Evolutionary conservation across 2,113 vertebrate genomes (phyloP), one percentile per base, ranked within the genome.

Genomic region (Pitta sordida): DNA sequence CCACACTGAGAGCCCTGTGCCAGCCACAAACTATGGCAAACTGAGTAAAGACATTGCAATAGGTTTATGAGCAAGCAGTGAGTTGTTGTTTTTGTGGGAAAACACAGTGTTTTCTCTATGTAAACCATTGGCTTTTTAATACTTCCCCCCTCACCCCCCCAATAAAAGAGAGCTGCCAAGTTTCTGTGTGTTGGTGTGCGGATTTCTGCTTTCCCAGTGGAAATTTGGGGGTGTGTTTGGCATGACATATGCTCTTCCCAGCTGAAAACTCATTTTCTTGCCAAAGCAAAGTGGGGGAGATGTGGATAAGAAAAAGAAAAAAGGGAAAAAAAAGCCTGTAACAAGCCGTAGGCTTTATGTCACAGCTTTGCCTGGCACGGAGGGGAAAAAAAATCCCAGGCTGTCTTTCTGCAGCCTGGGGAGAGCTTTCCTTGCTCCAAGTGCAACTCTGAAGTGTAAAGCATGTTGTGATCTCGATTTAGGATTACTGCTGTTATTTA

Each of bases 341-440:
- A 81, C 21, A 70, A 94, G 84, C 91, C 2, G 80, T 92, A 74
- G 91, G 91, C 77, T 96, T 94, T 55, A 87, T 87, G 89, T 95
- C 89, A 91, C 94, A 95, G 95, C 84, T 96, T 96, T 96, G 94
- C 91, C 95, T 96, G 95, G 93, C 95, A 87, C 77, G 0, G 39
- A 87, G 70, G 14, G 15, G 36, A 91, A 83, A 84, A 86, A 55
- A 49, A 55, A 56, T 80, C 63, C 79, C 86, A 60, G 76, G 36
- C 83, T 93, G 93, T 86, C 48, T 94, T 81, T 73, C 64, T 86
- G 32, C 77, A 95, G 83, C 62, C 78, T 87, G 62, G 69, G 73
- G 70, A 95, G 89, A 95, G 87, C 56, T 91, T 95, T 70, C 48
- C 69, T 55, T 55, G 56, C 80, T 86, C 23, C 3, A 44, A 22